Evolutionary conservation across 2,113 vertebrate genomes (phyloP), one percentile per base, ranked within the genome.

Genomic region (Trachemys scripta): DNA sequence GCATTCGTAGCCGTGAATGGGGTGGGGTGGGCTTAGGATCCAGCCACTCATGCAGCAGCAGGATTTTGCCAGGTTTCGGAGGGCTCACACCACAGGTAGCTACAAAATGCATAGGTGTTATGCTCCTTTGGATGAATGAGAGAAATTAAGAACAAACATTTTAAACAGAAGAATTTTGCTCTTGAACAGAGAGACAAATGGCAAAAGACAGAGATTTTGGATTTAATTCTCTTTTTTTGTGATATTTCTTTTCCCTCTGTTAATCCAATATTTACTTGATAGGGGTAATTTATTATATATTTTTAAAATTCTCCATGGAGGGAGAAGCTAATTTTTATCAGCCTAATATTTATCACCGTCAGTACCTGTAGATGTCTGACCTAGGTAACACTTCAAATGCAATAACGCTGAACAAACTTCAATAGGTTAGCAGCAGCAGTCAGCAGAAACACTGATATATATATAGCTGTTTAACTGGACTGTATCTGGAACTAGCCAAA

Each of bases 121-220:
- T 78, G 25, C 72, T 91, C 87, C 11, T 69, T 29, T 51, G n/a
- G 12, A 45, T 75, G 42, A 24, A 50, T 79, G 5, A 47, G 0
- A 72, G 1, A 42, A n/a, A 19, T 81, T 10, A 5, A 1, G 19
- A 38, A 11, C 25, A 9, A 84, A 2, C 25, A 25, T 38, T 50
- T 83, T 56, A 42, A 19, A 0, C 22, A 47, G 38, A 69, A 92
- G 91, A 49, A 1, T 24, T 50, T 38, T 47, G 12, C 42, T 47
- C 38, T 27, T 47, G 22, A 78, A n/a, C 0, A 65, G 6, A 10
- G 82, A 35, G 1, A 29, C 2, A 2, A 1, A 90, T 3, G 9
- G 0, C 8, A 82, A 65, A 76, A 79, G 53, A 59, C 85, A 72
- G 47, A 50, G 0, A 2, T 1, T n/a, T 13, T 47, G 50, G 29